A percentile compares a stretch with the other conserved stretches of the same genome.
Conservation (phyloP, 1,140 invertebrate genomes). For the Rhynchophorus ferrugineus region DNA sequence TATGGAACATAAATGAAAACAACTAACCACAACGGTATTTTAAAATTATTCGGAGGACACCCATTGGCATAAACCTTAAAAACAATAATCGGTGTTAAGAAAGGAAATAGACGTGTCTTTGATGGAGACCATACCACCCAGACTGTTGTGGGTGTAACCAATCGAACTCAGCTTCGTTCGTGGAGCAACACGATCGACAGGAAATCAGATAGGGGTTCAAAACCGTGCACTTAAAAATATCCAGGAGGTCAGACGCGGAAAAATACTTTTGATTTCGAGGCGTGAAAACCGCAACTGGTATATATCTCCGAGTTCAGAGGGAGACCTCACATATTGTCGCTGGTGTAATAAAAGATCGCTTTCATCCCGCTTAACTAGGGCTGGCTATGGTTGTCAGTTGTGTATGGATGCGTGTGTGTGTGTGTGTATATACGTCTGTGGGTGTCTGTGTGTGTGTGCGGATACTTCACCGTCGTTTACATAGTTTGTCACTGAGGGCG, state of each 20-base stretch:
- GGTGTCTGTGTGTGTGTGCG: conserved; percentile 15
- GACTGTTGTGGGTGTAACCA: no score
- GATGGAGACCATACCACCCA: no score
- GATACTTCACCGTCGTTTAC: conserved; percentile 23
- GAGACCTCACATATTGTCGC: conserved; percentile 15
- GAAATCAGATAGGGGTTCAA: background rate
- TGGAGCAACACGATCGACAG: no score
- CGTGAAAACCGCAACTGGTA: conserved; percentile 19
- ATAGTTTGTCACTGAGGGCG: conserved; percentile 26
- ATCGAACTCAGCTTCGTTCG: no score
- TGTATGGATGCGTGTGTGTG: conserved; percentile 6
- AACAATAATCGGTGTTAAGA: no score
- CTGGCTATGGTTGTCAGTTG: background rate
- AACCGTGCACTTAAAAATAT: background rate
- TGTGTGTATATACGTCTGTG: background rate
- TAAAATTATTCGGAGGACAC: no score
- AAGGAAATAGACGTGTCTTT: no score
- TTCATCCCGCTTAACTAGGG: conserved; percentile 1
- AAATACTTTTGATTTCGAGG: background rate
- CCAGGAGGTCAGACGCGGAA: background rate
- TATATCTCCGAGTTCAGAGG: conserved; percentile 19
- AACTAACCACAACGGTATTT: no score
- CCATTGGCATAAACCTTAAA: no score
- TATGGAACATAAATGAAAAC: no score
- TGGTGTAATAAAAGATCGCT: conserved; percentile 13